Base-by-base conservation (phyloP, 2,797 vertebrate species). In the Syngnathus rostellatus region DNA sequence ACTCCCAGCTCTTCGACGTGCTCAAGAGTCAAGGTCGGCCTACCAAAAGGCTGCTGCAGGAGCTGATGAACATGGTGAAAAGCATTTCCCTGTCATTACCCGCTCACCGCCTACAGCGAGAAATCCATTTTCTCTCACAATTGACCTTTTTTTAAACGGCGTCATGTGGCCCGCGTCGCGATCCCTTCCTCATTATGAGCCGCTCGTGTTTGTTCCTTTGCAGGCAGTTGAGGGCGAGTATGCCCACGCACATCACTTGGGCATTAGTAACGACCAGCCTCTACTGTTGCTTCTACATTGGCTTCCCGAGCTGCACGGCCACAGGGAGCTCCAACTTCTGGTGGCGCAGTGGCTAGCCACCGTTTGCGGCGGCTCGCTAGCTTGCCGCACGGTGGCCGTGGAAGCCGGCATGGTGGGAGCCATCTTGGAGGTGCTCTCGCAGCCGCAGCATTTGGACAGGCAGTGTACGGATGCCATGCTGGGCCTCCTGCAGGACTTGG, bases 31-130 rank as follows among this genome's bases (percentile, higher is more conserved):
- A 95, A 61, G 94, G 94, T 58, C 92, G 92, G 63, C 95, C 97
- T 51, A 94, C 94, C 73, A 93, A 91, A 45, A 85, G 90, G 43
- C 93, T 99, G 60, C 83, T 99, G 46, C 94, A 98, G 82, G 95
- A 98, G 76, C 90, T 99, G 63, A 94, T 99, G 87, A 94, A 95
- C 92, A 99, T 99, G 97, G 97, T 99, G 70, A 93, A 74, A 64
- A 51, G 23, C 55, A 23, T 31, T 38, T 62, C 68, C 73, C 67
- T 8, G 63, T 82, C 37, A 48, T 74, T 74, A 71, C 38, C 54
- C 39, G 3, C 59, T 63, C n/a, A 53, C 38, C 64, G 23, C 16
- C 58, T 54, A 7, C 55, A 58, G 14, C 48, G 40, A 63, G n/a
- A 1, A 46, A 31, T 37, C 23, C 0, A 48, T 46, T 59, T 31